Conservation (phyloP, 1,140 invertebrate genomes). For the Rhopalosiphum padi region DNA sequence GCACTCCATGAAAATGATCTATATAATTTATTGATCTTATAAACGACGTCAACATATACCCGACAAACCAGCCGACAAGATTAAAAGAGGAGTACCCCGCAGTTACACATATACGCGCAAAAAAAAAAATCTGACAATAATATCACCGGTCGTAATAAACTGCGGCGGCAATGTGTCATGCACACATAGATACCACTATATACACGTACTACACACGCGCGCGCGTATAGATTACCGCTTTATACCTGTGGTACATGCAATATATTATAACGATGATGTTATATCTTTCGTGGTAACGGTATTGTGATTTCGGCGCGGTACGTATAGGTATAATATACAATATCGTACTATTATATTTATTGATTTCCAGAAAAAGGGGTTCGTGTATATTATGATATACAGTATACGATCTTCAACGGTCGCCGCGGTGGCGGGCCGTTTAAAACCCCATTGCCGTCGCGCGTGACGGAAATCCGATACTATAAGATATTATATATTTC, state of each 20-base stretch:
- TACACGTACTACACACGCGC: not conserved
- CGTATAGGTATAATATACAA: too few species aligned
- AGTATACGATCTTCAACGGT: not conserved
- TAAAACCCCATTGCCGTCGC: not conserved
- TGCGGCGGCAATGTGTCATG: not conserved
- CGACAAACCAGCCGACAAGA: not conserved
- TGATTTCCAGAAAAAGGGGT: not conserved
- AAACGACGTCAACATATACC: too few species aligned
- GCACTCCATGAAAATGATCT: too few species aligned
- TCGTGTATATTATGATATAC: not conserved
- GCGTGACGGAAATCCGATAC: not conserved
- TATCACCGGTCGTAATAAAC: not conserved
- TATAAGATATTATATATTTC: too few species aligned
- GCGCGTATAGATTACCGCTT: not conserved
- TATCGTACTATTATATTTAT: not conserved
- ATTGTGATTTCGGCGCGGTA: not conserved
- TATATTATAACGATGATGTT: not conserved
- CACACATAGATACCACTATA: not conserved
- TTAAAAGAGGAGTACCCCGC: not conserved
- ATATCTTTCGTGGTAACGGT: not conserved
- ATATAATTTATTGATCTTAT: not conserved
- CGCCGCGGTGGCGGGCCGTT: not conserved
- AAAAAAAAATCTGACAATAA: not conserved
- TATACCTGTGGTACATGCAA: not conserved
- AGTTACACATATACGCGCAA: not conserved